Evolutionary conservation across 2,797 vertebrate genomes (phyloP).

Genomic region (Nyctibius grandis): DNA sequence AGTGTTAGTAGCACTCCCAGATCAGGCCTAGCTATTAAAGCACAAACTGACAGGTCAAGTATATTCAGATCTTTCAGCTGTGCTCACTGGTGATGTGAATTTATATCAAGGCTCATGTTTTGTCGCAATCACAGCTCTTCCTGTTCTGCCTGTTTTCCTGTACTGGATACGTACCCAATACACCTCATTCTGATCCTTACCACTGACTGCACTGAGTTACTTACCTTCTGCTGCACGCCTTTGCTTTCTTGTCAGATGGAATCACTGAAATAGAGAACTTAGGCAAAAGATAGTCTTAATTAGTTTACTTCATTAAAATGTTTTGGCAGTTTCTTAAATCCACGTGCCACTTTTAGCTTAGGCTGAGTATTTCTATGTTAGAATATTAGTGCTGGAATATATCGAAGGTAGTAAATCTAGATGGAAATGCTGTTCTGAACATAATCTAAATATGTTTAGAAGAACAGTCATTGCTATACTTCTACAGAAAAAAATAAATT

Average conservation of each 20-base stretch:
- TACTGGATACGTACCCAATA: accelerated
- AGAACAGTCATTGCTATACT: not conserved
- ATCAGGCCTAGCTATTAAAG: not conserved
- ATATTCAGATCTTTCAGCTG: not conserved
- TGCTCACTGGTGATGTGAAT: not conserved
- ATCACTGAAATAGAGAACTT: not conserved
- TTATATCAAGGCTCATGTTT: not conserved
- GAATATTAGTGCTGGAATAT: not conserved
- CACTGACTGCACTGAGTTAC: not conserved
- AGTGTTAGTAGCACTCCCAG: not conserved
- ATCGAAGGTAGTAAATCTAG: not conserved
- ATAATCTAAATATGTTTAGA: not conserved
- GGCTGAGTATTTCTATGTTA: too few species aligned
- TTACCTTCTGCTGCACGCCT: not conserved
- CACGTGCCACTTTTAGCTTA: not conserved
- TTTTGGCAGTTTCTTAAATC: not conserved
- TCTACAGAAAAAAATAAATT: not conserved
- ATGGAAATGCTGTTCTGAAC: not conserved
- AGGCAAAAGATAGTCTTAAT: not conserved
- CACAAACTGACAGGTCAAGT: not conserved
- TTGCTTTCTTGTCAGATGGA: not conserved
- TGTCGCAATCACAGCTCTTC: not conserved
- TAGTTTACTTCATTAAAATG: not conserved
- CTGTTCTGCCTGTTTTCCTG: not conserved
- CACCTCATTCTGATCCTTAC: not conserved